These are phyloP conservation scores for Manis pentadactyla DNA, from an alignment of 2,797 vertebrate species.

Conservation along the genomic window DNA sequence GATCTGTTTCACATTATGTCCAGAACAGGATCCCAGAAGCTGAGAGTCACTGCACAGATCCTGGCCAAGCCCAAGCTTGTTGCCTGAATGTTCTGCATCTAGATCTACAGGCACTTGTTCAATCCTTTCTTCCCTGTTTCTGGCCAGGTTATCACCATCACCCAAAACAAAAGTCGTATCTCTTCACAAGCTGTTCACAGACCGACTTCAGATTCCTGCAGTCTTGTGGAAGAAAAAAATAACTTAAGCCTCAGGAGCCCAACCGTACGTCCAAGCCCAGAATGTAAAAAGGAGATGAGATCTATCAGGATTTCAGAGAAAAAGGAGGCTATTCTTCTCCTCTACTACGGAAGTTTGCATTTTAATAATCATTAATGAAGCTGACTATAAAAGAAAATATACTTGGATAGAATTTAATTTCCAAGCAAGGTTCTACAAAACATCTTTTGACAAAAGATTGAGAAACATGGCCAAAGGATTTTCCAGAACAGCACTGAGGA, in stretches of 20 bases:
- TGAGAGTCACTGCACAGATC: not conserved
- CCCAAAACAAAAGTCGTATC: not conserved
- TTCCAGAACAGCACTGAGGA: conserved; percentile 45
- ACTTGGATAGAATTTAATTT: conserved; percentile 59
- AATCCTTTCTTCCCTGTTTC: not conserved
- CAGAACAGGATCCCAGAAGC: not conserved
- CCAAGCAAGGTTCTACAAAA: conserved; percentile 55
- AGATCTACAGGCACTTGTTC: not conserved
- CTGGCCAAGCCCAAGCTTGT: not conserved
- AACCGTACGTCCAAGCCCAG: not conserved
- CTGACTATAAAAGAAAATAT: conserved; percentile 32
- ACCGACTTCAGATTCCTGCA: conserved; percentile 29
- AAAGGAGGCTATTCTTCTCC: not conserved
- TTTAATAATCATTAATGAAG: conserved; percentile 49
- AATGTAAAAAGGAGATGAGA: conserved; percentile 45
- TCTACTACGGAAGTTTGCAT: conserved; percentile 39
- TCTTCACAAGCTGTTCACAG: conserved; percentile 43
- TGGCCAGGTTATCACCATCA: not conserved
- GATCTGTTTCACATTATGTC: not conserved
- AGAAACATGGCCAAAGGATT: conserved; percentile 34
- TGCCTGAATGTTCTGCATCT: not conserved
- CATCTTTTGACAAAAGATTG: conserved; percentile 53
- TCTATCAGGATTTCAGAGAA: conserved; percentile 46
- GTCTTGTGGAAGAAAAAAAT: conserved; percentile 22
- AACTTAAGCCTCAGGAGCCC: conserved; percentile 33